Conservation (phyloP, 2,113 vertebrate species). For the Theristicus caerulescens region DNA sequence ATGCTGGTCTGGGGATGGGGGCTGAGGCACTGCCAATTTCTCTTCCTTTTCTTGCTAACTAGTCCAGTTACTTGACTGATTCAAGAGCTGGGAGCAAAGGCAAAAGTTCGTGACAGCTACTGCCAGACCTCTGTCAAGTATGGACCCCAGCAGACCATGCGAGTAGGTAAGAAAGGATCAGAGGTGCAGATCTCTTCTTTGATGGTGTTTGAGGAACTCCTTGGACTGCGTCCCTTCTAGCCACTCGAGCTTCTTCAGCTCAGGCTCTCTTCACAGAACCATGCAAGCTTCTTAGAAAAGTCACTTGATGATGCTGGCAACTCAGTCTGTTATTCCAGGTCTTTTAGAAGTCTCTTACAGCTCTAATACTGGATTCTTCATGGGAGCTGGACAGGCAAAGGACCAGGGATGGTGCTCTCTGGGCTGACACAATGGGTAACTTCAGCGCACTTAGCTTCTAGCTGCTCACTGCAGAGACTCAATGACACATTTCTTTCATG, state of each 20-base stretch:
- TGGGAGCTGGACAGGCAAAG: background rate
- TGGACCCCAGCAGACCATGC: background rate
- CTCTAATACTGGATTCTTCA: background rate
- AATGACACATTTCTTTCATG: background rate
- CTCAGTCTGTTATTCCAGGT: background rate
- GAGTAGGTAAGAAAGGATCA: background rate
- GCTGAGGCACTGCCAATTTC: background rate
- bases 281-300: background rate
- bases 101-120: background rate
- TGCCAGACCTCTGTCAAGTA: background rate
- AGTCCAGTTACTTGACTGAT: background rate
- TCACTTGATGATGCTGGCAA: background rate
- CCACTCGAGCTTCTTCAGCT: background rate
- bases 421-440: background rate
- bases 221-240: background rate
- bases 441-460: background rate
- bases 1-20: background rate
- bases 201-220: background rate
- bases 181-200: background rate
- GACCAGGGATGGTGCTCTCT: background rate
- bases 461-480: background rate
- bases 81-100: background rate
- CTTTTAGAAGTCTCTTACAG: background rate
- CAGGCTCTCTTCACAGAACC: background rate
- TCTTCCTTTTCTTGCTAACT: background rate